These are phyloP conservation scores for Tenthredo distinguenda DNA, from an alignment of 2,888 invertebrate genomes.

Conservation along the genomic window DNA sequence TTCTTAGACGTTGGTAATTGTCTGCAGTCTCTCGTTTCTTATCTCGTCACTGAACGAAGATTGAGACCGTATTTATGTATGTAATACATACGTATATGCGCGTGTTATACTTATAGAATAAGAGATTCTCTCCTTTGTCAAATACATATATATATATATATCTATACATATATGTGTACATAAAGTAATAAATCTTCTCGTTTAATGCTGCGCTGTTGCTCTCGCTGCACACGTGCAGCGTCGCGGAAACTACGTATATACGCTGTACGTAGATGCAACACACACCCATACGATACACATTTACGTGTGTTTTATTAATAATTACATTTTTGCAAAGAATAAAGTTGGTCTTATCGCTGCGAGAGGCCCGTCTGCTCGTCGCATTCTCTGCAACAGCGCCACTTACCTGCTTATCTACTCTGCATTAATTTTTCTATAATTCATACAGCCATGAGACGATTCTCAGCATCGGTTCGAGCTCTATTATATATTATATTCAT, in stretches of 20 bases:
- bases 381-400: no score
- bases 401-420: no score
- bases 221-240: neutral
- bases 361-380: no score
- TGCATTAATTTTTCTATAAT: no score
- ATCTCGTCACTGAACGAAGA: neutral
- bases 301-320: neutral
- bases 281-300: neutral
- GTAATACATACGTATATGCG: neutral
- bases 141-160: neutral
- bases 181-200: neutral
- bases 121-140: neutral
- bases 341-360: no score
- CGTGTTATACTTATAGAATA: neutral
- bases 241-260: neutral
- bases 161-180: neutral
- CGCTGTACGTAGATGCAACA: neutral
- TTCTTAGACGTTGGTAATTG: neutral
- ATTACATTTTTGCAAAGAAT: no score
- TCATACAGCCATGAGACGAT: no score
- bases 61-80: neutral
- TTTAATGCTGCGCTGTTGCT: neutral
- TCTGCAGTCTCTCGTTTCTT: neutral
- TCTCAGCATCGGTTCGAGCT: no score
- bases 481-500: no score